These are phyloP conservation scores for Melanogrammus aeglefinus DNA, from an alignment of 2,797 vertebrate species.

Conservation along the genomic window DNA sequence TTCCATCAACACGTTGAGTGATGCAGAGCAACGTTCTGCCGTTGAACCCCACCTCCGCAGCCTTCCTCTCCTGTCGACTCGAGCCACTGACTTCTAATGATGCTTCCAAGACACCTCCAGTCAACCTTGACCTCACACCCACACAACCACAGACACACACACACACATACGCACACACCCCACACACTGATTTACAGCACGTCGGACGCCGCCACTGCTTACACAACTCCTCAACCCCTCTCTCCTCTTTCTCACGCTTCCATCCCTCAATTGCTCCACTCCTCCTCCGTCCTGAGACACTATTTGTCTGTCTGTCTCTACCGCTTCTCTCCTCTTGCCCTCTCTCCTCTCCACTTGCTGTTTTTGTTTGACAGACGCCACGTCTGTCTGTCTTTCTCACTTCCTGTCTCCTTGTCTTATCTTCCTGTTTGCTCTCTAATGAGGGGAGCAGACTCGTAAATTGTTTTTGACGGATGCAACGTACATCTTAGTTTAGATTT, in stretches of 20 bases:
- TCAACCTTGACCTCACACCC: not conserved
- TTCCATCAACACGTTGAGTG: not conserved
- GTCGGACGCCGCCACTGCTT: slow-evolving; percentile 39
- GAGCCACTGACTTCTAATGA: not conserved
- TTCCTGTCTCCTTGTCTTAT: not conserved
- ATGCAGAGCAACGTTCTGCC: not conserved
- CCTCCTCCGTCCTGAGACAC: not conserved
- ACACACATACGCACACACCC: slow-evolving; percentile 5
- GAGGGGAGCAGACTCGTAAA: not conserved
- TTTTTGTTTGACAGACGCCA: slow-evolving; percentile 20
- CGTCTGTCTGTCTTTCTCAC: not conserved
- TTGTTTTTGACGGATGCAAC: no score
- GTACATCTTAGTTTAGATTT: not conserved
- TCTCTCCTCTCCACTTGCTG: not conserved
- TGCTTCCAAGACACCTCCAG: not conserved
- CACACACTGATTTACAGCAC: slow-evolving; percentile 56
- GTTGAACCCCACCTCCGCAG: not conserved
- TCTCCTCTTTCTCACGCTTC: slow-evolving; percentile 5
- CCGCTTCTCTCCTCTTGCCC: not conserved
- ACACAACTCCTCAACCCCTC: slow-evolving; percentile 8
- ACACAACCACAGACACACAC: not conserved
- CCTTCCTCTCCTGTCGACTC: not conserved
- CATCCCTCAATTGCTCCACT: slow-evolving; percentile 12
- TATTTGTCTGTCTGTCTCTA: slow-evolving; percentile 1
- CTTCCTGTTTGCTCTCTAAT: not conserved